Evolutionary conservation across 2,888 invertebrate genomes (phyloP).

Genomic region (Lithophane leautieri): DNA sequence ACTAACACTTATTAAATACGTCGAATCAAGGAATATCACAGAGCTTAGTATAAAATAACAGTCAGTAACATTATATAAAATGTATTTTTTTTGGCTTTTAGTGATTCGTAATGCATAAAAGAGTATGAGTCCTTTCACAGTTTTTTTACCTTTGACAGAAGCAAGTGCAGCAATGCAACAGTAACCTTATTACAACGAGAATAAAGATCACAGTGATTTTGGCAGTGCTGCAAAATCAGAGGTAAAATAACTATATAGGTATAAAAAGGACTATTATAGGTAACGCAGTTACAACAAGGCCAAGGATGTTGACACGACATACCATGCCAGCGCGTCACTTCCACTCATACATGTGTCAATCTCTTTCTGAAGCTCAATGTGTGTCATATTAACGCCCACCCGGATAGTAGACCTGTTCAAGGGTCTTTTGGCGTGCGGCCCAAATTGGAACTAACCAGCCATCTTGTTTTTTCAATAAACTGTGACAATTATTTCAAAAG

Average conservation of each 20-base stretch:
- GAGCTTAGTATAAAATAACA: constrained; percentile 25
- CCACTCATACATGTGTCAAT: not conserved
- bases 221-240: not conserved
- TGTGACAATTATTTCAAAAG: not conserved
- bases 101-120: not conserved
- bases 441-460: not conserved
- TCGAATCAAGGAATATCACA: constrained; percentile 46
- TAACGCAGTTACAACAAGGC: not conserved
- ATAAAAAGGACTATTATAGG: not conserved
- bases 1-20: constrained; percentile 20
- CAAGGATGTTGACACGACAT: not conserved
- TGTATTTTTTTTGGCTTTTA: not conserved
- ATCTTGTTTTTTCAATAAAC: not conserved
- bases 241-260: not conserved
- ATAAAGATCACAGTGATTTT: not conserved
- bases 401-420: not conserved
- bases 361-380: not conserved
- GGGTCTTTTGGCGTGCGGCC: not conserved
- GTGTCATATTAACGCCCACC: too few relatives aligned
- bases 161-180: too few relatives aligned
- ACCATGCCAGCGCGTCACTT: not conserved
- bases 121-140: too few relatives aligned
- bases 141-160: too few relatives aligned
- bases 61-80: not conserved
- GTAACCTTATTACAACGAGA: not conserved